Base-by-base conservation (phyloP, 2,113 vertebrate genomes). In the Sylvia atricapilla region DNA sequence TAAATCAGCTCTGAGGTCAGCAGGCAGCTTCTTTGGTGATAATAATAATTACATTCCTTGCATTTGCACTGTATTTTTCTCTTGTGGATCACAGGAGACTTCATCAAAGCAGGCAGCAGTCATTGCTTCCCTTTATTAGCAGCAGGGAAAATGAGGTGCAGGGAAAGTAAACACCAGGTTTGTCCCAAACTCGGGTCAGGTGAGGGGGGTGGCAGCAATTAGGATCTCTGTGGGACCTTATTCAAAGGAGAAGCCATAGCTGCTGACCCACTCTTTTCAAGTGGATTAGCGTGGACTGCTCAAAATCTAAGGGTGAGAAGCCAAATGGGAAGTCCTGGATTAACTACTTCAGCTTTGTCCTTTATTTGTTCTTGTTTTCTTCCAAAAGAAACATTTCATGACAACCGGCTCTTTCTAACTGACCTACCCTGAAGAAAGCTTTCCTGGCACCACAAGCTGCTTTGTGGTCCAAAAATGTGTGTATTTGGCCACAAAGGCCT, bases 31-130 rank as follows among this genome's bases (percentile, higher is more conserved):
- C 79, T 72, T 47, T 78, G 39, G 52, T 70, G 85, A 93, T 92
- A 90, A 89, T 90, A 93, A 90, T 95, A 96, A 96, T 95, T 95
- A 94, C 49, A 37, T 64, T 91, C 84, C 84, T 87, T 82, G 76
- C 90, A 41, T 75, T 95, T 88, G 18, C 60, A 39, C 68, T 90
- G 79, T 44, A 16, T 80, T 95, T 97, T 94, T 90, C 59, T 22
- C 67, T 43, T 11, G 55, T 11, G 90, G 92, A 95, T 94, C 75
- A 90, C 87, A 95, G 92, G 85, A 67, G 76, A 30, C 82, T 88
- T 63, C 92, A 90, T 94, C 94, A 93, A 96, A 94, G 90, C 87
- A 92, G 68, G 60, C 73, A 90, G 79, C 39, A 86, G 67, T 84
- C 88, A 68, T 19, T 15, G 39, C 58, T 93, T 94, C 88, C 64